Conservation (phyloP, 2,113 vertebrate species). For the Morone saxatilis region DNA sequence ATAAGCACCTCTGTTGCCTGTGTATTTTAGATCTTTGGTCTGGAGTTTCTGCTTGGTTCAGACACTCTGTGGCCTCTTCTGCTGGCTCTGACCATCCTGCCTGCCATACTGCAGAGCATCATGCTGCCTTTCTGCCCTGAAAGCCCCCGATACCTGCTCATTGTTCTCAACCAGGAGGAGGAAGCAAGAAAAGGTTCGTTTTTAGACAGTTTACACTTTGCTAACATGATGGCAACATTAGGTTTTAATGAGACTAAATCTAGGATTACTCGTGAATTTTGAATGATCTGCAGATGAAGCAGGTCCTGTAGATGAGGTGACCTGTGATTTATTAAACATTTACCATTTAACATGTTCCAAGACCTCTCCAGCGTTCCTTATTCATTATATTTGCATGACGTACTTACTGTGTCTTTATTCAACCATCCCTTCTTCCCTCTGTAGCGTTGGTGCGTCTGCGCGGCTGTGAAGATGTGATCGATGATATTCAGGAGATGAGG, state of each 20-base stretch:
- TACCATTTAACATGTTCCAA: background rate
- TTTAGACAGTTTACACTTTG: background rate
- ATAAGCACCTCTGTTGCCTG: background rate
- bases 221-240: constrained; percentile 18
- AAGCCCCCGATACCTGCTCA: constrained; percentile 85
- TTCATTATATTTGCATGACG: constrained; percentile 11
- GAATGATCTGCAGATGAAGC: constrained; percentile 11
- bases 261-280: constrained; percentile 15
- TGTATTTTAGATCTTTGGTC: constrained; percentile 79
- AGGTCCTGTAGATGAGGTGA: background rate
- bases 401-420: background rate
- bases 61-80: constrained; percentile 81
- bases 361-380: constrained; percentile 3
- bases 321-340: constrained; percentile 26
- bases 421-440: background rate
- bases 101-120: constrained; percentile 79
- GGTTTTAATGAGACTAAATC: constrained; percentile 35
- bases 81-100: constrained; percentile 79
- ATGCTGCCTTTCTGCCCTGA: constrained; percentile 84
- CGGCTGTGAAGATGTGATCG: constrained; percentile 86
- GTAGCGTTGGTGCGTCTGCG: constrained; percentile 90
- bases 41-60: constrained; percentile 83
- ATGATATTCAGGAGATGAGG: constrained; percentile 94
- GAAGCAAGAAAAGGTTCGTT: constrained; percentile 80
- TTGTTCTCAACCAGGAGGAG: constrained; percentile 82